A percentile compares a stretch with the other conserved stretches of the same genome.
Conservation (phyloP, 2,888 invertebrate species). For the Bembecia ichneumoniformis region DNA sequence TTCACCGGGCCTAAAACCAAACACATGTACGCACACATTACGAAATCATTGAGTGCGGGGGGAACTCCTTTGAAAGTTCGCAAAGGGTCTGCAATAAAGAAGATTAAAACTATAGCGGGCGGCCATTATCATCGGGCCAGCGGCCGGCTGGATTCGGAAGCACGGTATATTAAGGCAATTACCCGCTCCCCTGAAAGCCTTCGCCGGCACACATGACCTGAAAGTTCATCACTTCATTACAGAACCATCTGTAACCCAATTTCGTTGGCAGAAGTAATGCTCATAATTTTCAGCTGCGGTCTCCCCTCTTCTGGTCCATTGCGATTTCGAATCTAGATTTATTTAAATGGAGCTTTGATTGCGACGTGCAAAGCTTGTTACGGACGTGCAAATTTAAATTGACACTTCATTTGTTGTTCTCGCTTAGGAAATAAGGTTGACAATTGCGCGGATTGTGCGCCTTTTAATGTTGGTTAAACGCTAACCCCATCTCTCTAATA, state of each 20-base stretch:
- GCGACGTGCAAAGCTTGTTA: constrained; percentile 51
- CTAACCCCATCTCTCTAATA: constrained; percentile 58
- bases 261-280: constrained; percentile 29
- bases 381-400: constrained; percentile 7
- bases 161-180: constrained; percentile 54
- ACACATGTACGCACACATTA: constrained; percentile 11
- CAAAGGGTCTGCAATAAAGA: constrained; percentile 58
- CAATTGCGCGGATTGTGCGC: not conserved
- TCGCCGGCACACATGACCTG: constrained; percentile 50
- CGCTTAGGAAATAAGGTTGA: not conserved
- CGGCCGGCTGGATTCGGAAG: constrained; percentile 31
- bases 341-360: constrained; percentile 68
- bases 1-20: constrained; percentile 1
- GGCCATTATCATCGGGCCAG: constrained; percentile 38
- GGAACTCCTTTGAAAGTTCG: constrained; percentile 32
- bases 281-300: constrained; percentile 37
- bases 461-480: constrained; percentile 13
- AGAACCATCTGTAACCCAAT: constrained; percentile 45
- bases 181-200: constrained; percentile 20
- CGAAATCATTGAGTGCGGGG: constrained; percentile 27
- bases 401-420: not conserved
- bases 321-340: constrained; percentile 58
- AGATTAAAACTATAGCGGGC: constrained; percentile 60
- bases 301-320: constrained; percentile 23
- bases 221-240: constrained; percentile 65